Evolutionary conservation across 2,113 vertebrate species (phyloP).

Genomic region (Stictonetta naevosa): DNA sequence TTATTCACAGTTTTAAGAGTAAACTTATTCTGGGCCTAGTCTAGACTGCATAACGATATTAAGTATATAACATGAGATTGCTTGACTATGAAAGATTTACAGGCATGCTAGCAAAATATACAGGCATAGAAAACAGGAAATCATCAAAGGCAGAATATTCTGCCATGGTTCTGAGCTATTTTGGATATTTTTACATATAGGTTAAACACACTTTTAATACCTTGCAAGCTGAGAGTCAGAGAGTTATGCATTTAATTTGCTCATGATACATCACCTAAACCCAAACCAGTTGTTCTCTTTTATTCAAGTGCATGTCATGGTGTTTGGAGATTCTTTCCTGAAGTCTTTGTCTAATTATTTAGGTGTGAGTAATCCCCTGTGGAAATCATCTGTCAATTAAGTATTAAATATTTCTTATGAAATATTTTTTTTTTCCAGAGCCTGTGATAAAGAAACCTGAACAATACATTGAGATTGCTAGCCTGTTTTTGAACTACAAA

Average conservation of each 20-base stretch:
- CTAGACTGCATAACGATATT: neutral
- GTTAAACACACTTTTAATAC: neutral
- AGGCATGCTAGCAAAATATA: neutral
- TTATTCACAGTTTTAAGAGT: neutral
- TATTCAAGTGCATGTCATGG: neutral
- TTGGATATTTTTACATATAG: neutral
- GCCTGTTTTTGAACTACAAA: slow-evolving; percentile 78
- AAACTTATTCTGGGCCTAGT: neutral
- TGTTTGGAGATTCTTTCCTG: neutral
- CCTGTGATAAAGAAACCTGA: slow-evolving; percentile 66
- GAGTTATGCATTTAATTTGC: neutral
- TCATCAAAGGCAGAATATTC: neutral
- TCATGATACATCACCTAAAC: neutral
- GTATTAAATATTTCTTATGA: neutral
- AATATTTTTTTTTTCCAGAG: slow-evolving; percentile 61
- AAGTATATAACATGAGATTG: neutral
- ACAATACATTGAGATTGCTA: slow-evolving; percentile 79
- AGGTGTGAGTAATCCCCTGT: fast-evolving
- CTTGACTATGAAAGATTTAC: neutral
- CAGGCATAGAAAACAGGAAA: neutral
- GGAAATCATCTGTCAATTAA: neutral
- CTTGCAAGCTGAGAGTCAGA: neutral
- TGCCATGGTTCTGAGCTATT: neutral
- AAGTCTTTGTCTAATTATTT: neutral
- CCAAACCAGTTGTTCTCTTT: neutral